Evolutionary conservation across 2,113 vertebrate species (phyloP).

Genomic region (Rostratula benghalensis): DNA sequence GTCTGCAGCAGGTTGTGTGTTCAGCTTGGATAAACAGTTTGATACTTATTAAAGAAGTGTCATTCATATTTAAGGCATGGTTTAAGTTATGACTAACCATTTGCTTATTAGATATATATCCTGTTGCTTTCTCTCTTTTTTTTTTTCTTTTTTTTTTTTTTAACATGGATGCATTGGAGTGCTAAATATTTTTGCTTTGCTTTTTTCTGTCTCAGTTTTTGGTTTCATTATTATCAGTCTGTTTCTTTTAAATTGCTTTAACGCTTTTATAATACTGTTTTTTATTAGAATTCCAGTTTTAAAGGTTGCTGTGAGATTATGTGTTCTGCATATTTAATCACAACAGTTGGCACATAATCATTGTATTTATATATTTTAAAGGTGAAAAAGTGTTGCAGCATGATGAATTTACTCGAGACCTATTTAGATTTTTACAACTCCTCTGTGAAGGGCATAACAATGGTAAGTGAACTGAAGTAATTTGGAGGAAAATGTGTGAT

Average conservation of each 20-base stretch:
- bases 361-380: conserved; percentile 74
- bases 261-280: conserved; percentile 30
- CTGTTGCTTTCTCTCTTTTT: conserved; percentile 3
- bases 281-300: conserved; percentile 29
- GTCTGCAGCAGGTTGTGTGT: conserved; percentile 71
- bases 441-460: conserved; percentile 98
- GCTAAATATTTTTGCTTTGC: conserved; percentile 64
- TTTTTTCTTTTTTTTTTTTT: neutral
- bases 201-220: conserved; percentile 62
- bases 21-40: conserved; percentile 57
- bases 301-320: conserved; percentile 36
- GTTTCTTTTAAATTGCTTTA: conserved; percentile 61
- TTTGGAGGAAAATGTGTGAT: neutral
- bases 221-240: conserved; percentile 39
- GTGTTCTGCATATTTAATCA: conserved; percentile 31
- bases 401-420: conserved; percentile 95
- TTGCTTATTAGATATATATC: conserved; percentile 56
- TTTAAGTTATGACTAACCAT: conserved; percentile 55
- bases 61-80: conserved; percentile 71
- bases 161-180: conserved; percentile 56
- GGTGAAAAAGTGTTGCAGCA: conserved; percentile 98
- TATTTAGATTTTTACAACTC: conserved; percentile 96
- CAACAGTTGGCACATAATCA: conserved; percentile 56
- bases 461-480: conserved; percentile 77
- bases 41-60: conserved; percentile 64